Conservation (phyloP, 2,113 vertebrate species). For the Chaetodon trifascialis region DNA sequence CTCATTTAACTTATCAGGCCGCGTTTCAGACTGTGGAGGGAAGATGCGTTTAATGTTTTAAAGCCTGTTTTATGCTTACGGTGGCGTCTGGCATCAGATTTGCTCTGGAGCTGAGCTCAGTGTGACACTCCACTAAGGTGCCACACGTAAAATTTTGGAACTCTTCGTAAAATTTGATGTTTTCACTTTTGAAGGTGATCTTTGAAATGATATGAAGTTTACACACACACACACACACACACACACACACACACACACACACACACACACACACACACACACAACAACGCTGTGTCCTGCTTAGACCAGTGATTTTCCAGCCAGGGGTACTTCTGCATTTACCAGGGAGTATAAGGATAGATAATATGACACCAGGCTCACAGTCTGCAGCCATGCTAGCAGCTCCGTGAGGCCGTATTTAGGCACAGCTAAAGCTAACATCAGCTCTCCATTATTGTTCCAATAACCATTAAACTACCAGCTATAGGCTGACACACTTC, state of each 20-base stretch:
- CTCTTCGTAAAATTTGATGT: not conserved
- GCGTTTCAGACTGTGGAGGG: not conserved
- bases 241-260: too few relatives aligned
- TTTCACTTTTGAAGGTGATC: not conserved
- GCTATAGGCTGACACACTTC: not conserved
- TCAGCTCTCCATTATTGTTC: not conserved
- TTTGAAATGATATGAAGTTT: not conserved
- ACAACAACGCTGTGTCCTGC: too few relatives aligned
- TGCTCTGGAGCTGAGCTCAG: not conserved
- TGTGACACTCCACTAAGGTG: not conserved
- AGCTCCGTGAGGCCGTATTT: not conserved
- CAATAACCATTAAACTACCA: not conserved
- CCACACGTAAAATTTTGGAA: not conserved
- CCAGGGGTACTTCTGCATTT: not conserved
- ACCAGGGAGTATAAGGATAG: not conserved
- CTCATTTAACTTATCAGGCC: not conserved
- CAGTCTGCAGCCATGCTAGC: too few relatives aligned
- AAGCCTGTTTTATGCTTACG: not conserved
- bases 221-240: too few relatives aligned
- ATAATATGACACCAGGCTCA: not conserved
- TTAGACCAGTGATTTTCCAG: not conserved
- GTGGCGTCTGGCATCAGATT: not conserved
- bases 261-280: too few relatives aligned
- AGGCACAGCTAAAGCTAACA: not conserved
- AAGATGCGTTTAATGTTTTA: not conserved